Evolutionary conservation across 2,888 invertebrate species (phyloP).

Genomic region (Acleris laterana): DNA sequence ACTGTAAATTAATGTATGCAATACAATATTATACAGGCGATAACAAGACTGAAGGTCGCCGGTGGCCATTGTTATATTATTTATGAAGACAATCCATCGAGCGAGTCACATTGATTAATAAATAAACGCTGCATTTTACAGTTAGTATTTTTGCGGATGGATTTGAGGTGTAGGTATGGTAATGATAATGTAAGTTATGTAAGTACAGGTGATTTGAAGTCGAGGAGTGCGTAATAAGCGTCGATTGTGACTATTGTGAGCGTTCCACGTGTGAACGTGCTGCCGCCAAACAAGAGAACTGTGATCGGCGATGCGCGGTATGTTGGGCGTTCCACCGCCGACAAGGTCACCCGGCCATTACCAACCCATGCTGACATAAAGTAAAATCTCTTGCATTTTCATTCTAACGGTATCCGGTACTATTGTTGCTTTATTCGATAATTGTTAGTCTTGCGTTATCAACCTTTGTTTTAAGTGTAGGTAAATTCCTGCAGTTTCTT

Average conservation of each 20-base stretch:
- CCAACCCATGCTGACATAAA: conserved; percentile 42
- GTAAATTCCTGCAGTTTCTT: background rate
- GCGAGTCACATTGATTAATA: background rate
- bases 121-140: no score
- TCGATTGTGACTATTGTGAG: conserved; percentile 1
- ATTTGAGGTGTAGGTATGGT: background rate
- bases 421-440: conserved; percentile 46
- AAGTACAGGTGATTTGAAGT: conserved; percentile 3
- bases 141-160: no score
- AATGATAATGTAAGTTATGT: conserved; percentile 1
- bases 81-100: conserved; percentile 1
- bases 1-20: conserved; percentile 1
- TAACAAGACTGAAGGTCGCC: background rate
- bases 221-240: conserved; percentile 2
- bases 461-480: conserved; percentile 1
- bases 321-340: conserved; percentile 60
- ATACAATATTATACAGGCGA: background rate
- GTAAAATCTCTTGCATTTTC: conserved; percentile 10
- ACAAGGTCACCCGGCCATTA: conserved; percentile 65
- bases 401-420: conserved; percentile 38
- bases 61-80: conserved; percentile 1
- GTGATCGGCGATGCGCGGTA: conserved; percentile 56
- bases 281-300: conserved; percentile 58
- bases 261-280: conserved; percentile 40
- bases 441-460: conserved; percentile 40